Percentiles rank a stretch among this genome's conserved stretches.
phyloP scores from a whole-genome alignment of 2,797 vertebrate genomes.

The Macropodus opercularis region DNA sequence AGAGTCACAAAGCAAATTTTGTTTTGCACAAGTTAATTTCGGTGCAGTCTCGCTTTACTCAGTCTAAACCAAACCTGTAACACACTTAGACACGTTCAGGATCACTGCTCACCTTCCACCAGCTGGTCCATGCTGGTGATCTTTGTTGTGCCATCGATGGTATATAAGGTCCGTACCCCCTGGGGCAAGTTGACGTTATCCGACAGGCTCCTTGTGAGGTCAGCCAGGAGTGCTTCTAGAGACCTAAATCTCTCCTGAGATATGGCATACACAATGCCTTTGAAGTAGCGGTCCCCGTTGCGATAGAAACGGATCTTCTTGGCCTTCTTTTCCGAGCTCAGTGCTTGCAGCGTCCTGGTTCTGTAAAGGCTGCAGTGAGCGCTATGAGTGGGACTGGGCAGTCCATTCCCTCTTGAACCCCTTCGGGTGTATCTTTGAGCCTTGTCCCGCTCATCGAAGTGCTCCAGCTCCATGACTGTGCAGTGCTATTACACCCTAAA shows the following conservation, averaged over 20 bases:
- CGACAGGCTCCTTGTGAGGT: conserved; percentile 94
- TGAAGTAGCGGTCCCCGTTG: conserved; percentile 98
- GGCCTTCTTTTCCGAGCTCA: conserved; percentile 96
- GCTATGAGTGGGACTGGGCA: conserved; percentile 96
- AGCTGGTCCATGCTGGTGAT: conserved; percentile 92
- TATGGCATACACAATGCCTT: conserved; percentile 97
- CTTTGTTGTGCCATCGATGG: conserved; percentile 88
- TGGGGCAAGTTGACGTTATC: conserved; percentile 98
- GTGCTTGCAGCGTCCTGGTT: conserved; percentile 93
- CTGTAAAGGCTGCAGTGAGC: conserved; percentile 99
- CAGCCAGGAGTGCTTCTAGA: conserved; percentile 93
- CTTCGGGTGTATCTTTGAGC: conserved; percentile 89
- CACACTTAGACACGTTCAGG: neutral
- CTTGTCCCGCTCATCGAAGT: conserved; percentile 97
- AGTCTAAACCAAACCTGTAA: conserved; percentile 1
- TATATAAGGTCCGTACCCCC: conserved; percentile 95
- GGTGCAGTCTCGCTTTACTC: neutral
- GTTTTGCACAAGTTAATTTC: neutral
- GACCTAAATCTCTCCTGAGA: conserved; percentile 95
- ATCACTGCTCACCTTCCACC: conserved; percentile 89
- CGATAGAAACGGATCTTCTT: conserved; percentile 99
- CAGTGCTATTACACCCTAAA: conserved; percentile 38
- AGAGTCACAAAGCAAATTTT: conserved; percentile 2
- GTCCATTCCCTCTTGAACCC: conserved; percentile 91
- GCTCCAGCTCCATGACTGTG: conserved; percentile 92